Evolutionary conservation across 2,888 invertebrate species (phyloP).

Genomic region (Thelaira solivaga): DNA sequence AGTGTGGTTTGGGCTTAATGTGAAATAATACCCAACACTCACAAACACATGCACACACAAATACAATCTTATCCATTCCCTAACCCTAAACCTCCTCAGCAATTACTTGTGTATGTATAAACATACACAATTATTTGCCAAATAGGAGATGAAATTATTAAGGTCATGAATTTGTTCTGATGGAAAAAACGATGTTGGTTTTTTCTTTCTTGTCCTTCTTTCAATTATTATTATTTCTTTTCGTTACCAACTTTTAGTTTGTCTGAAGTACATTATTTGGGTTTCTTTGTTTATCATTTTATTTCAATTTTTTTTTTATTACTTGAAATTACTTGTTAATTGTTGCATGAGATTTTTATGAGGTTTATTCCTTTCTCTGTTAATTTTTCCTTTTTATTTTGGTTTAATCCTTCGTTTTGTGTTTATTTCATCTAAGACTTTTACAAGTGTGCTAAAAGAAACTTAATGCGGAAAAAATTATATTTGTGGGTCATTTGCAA

Average conservation of each 20-base stretch:
- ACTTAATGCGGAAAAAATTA: conserved; percentile 30
- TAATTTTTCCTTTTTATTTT: too few relatives aligned
- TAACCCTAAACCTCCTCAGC: too few relatives aligned
- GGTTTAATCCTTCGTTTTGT: not conserved
- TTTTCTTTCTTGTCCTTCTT: not conserved
- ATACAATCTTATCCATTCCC: not conserved
- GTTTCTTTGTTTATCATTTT: not conserved
- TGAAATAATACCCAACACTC: not conserved
- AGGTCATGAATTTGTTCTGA: conserved; percentile 48
- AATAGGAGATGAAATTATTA: conserved; percentile 45
- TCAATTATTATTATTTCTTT: not conserved
- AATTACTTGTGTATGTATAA: too few relatives aligned
- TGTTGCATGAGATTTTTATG: conserved; percentile 53
- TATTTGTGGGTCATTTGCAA: conserved; percentile 41
- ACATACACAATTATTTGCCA: not conserved
- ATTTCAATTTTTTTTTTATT: conserved; percentile 26
- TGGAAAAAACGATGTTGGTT: not conserved
- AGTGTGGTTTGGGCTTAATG: conserved; percentile 37
- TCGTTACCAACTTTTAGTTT: conserved; percentile 21
- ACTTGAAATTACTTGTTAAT: conserved; percentile 59
- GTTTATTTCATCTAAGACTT: conserved; percentile 18
- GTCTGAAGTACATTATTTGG: not conserved
- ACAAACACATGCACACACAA: not conserved
- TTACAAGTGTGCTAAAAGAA: conserved; percentile 10
- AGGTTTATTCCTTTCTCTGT: not conserved